phyloP scores from a whole-genome alignment of 2,888 invertebrate species.

The Aporophyla lueneburgensis region DNA sequence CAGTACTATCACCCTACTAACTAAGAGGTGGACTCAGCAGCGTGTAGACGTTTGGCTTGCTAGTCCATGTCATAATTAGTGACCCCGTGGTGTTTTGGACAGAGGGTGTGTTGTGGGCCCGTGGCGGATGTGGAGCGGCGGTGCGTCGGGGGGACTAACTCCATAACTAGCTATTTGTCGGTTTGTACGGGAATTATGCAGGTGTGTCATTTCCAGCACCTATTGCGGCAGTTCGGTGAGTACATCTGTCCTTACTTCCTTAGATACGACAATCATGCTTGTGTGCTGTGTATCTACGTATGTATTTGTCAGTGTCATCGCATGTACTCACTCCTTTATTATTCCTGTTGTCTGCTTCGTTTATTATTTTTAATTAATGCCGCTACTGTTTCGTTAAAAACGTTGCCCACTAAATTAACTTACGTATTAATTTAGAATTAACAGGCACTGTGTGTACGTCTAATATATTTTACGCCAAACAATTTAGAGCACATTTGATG shows the following conservation, averaged over 20 bases:
- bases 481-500: constrained; percentile 45
- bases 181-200: constrained; percentile 89
- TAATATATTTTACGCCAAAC: constrained; percentile 26
- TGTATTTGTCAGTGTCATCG: constrained; percentile 55
- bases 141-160: constrained; percentile 79
- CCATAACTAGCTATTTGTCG: constrained; percentile 84
- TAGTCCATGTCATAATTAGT: constrained; percentile 84
- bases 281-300: constrained; percentile 57
- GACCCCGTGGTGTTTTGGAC: constrained; percentile 88
- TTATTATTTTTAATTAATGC: constrained; percentile 67
- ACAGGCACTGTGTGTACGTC: constrained; percentile 32
- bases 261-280: constrained; percentile 64
- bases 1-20: constrained; percentile 77
- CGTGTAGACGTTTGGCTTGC: constrained; percentile 72
- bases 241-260: constrained; percentile 70
- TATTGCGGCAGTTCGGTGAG: constrained; percentile 90
- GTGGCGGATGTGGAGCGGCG: constrained; percentile 78
- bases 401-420: constrained; percentile 44
- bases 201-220: constrained; percentile 91
- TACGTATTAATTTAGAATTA: constrained; percentile 51
- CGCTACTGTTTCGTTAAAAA: constrained; percentile 56
- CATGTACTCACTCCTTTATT: constrained; percentile 56
- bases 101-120: constrained; percentile 87
- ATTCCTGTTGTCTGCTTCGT: constrained; percentile 59
- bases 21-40: constrained; percentile 70